A percentile compares a stretch with the other conserved stretches of the same genome.
These are phyloP conservation scores for Notospermus geniculatus DNA, from an alignment of 1,140 invertebrate genomes.

Conservation along the genomic window DNA sequence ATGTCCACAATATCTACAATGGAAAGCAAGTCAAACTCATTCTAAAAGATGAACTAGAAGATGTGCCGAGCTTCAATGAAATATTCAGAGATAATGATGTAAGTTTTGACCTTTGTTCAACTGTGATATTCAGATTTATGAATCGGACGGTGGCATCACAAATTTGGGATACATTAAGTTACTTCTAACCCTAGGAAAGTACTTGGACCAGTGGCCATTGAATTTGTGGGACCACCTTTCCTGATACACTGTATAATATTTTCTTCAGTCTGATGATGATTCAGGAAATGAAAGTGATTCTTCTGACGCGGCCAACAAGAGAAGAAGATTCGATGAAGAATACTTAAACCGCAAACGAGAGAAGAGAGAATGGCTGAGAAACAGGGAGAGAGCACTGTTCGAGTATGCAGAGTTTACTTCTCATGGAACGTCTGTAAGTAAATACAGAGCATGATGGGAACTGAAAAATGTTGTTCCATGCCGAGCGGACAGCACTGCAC, in stretches of 20 bases:
- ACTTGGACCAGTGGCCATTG: too few species aligned
- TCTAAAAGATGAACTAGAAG: conserved; percentile 64
- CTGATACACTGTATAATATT: neutral
- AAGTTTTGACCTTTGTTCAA: too few species aligned
- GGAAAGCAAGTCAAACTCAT: conserved; percentile 76
- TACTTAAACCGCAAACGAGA: conserved; percentile 69
- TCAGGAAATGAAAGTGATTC: conserved; percentile 48
- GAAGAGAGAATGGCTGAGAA: conserved; percentile 77
- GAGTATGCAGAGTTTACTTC: conserved; percentile 89
- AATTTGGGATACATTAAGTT: too few species aligned
- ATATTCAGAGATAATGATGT: conserved; percentile 76
- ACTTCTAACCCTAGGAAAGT: too few species aligned
- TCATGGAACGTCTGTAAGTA: conserved; percentile 78
- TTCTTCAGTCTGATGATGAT: conserved; percentile 39
- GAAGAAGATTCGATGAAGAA: conserved; percentile 71
- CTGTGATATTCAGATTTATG: too few species aligned
- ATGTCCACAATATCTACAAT: conserved; percentile 92
- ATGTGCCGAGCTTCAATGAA: conserved; percentile 80
- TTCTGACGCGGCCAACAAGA: conserved; percentile 35
- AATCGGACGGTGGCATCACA: too few species aligned
- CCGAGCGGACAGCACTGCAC: neutral
- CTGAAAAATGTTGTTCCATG: conserved; percentile 1
- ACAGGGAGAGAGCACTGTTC: conserved; percentile 78
- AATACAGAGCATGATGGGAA: too few species aligned
- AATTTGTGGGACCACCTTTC: too few species aligned